phyloP scores from a whole-genome alignment of 1,140 invertebrate species.

The Drosophila equinoxialis region DNA sequence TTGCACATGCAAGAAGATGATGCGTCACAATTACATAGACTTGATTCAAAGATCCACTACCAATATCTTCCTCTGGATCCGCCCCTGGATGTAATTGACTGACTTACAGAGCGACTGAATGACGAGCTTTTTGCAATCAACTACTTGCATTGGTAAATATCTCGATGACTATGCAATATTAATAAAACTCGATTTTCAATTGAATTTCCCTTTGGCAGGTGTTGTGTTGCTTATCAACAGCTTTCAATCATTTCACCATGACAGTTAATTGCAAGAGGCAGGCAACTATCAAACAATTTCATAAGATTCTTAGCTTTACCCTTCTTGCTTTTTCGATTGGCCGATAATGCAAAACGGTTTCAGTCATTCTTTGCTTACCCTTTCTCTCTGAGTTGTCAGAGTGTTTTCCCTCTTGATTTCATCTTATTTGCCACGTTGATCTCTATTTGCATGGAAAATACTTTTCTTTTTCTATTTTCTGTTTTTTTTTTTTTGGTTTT shows the following conservation, averaged over 20 bases:
- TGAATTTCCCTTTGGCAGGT: slow-evolving; percentile 33
- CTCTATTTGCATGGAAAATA: slow-evolving; percentile 49
- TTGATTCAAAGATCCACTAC: no score
- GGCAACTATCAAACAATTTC: not conserved
- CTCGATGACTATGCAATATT: slow-evolving; percentile 37
- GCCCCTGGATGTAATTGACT: slow-evolving; percentile 26
- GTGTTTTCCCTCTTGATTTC: slow-evolving; percentile 21
- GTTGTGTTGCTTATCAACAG: slow-evolving; percentile 18
- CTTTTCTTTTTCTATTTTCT: slow-evolving; percentile 14
- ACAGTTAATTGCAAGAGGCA: not conserved
- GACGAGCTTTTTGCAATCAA: slow-evolving; percentile 45
- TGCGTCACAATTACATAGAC: no score
- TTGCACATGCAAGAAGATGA: no score
- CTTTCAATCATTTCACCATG: not conserved
- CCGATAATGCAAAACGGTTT: slow-evolving; percentile 15
- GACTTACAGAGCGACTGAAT: slow-evolving; percentile 25
- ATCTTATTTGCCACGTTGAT: slow-evolving; percentile 38
- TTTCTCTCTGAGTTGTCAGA: not conserved
- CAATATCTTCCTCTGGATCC: no score
- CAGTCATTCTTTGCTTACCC: not conserved
- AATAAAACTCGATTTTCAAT: slow-evolving; percentile 32
- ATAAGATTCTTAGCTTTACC: not conserved
- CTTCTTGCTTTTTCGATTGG: not conserved
- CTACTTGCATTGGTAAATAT: slow-evolving; percentile 25
- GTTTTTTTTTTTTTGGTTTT: not conserved